phyloP scores from a whole-genome alignment of 2,797 vertebrate genomes.

The Enteromius mattozi region DNA sequence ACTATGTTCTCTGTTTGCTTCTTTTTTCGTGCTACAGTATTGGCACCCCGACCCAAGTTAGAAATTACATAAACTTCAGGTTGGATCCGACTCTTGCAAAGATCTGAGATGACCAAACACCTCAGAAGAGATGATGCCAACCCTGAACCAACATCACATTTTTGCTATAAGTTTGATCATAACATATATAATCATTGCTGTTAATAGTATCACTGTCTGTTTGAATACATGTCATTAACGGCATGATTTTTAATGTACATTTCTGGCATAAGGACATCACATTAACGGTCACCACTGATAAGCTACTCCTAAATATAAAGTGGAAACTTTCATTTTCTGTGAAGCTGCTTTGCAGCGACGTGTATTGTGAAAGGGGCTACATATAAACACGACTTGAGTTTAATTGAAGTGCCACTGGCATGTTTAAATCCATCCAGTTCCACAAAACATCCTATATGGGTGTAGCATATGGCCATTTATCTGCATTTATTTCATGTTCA shows the following conservation, averaged over 20 bases:
- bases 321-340: background rate
- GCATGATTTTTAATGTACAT: too few relatives aligned
- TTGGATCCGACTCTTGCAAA: too few relatives aligned
- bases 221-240: too few relatives aligned
- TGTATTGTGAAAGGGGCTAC: background rate
- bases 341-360: background rate
- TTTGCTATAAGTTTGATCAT: background rate
- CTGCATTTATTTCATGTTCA: background rate
- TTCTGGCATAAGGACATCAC: too few relatives aligned
- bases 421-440: background rate
- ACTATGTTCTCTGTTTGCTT: too few relatives aligned
- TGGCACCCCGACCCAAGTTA: too few relatives aligned
- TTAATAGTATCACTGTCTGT: background rate
- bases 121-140: background rate
- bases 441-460: background rate
- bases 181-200: background rate
- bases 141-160: background rate
- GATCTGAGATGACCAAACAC: background rate
- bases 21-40: too few relatives aligned
- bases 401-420: background rate
- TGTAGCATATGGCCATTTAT: background rate
- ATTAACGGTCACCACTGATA: too few relatives aligned
- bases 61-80: too few relatives aligned
- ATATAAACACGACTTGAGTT: background rate
- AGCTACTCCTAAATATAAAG: too few relatives aligned